Percentiles rank a stretch among this genome's conserved stretches.
Conservation (phyloP, 2,113 vertebrate genomes). For the Setophaga coronata region DNA sequence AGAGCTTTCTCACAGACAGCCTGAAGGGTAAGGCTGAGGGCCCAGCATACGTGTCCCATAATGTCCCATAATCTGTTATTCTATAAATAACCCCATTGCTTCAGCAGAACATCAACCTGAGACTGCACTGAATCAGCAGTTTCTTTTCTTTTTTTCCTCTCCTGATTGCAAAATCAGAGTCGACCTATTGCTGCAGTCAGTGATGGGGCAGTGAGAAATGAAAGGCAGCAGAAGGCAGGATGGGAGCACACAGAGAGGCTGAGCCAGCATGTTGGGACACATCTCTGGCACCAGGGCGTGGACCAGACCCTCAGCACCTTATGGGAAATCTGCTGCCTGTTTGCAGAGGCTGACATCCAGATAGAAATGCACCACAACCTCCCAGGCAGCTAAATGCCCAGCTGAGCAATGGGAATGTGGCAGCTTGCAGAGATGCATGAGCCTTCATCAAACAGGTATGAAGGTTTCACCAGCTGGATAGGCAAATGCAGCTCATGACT, state of each 20-base stretch:
- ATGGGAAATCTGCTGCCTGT: background rate
- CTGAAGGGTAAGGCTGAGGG: background rate
- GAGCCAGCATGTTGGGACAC: background rate
- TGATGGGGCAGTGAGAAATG: background rate
- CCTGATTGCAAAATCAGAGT: conserved; percentile 39
- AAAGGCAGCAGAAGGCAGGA: background rate
- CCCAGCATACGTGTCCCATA: background rate
- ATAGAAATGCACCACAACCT: rapidly evolving
- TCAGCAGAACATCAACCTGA: background rate
- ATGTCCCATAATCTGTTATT: background rate
- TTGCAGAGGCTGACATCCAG: background rate
- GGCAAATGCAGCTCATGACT: background rate
- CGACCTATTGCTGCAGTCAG: background rate
- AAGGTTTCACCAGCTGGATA: background rate
- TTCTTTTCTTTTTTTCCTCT: conserved; percentile 34
- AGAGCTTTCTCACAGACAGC: background rate
- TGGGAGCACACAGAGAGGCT: rapidly evolving
- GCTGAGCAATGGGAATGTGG: background rate
- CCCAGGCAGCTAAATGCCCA: background rate
- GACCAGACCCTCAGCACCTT: rapidly evolving
- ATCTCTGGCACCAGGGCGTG: rapidly evolving
- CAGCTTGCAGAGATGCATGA: rapidly evolving
- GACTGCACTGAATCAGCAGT: conserved; percentile 21
- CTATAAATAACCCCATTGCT: conserved; percentile 23
- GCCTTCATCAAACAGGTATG: background rate